Evolutionary conservation across 2,113 vertebrate genomes (phyloP).

Genomic region (Heterochromis multidens): DNA sequence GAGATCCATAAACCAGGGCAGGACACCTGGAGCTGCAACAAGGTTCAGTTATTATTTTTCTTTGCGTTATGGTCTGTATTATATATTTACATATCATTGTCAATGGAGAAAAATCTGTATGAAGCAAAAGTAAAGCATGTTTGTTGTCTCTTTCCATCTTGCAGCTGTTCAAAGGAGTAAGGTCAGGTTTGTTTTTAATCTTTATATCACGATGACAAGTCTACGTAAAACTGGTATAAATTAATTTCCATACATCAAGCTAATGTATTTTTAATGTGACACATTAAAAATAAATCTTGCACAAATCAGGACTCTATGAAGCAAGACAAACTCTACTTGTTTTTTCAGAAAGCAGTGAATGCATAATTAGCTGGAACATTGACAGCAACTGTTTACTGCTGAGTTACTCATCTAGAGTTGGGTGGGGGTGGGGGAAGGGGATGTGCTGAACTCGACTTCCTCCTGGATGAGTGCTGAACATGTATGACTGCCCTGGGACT

Average conservation of each 20-base stretch:
- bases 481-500: conserved; percentile 7
- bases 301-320: not conserved
- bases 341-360: not conserved
- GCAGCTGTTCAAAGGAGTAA: not conserved
- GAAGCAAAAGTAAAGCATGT: not conserved
- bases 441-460: not conserved
- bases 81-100: not conserved
- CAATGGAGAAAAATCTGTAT: not conserved
- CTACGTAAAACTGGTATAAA: not conserved
- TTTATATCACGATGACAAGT: not conserved
- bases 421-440: too few relatives aligned
- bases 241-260: not conserved
- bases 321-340: not conserved
- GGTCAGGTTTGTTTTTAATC: not conserved
- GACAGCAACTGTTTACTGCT: not conserved
- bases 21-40: too few relatives aligned
- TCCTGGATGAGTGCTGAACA: conserved; percentile 2
- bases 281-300: not conserved
- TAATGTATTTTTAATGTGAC: not conserved
- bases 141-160: not conserved
- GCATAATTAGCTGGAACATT: not conserved
- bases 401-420: not conserved
- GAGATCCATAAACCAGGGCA: too few relatives aligned
- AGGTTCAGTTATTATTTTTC: too few relatives aligned
- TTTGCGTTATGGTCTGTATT: not conserved